Evolutionary conservation across 2,113 vertebrate species (phyloP).

Genomic region (Tympanuchus pallidicinctus): DNA sequence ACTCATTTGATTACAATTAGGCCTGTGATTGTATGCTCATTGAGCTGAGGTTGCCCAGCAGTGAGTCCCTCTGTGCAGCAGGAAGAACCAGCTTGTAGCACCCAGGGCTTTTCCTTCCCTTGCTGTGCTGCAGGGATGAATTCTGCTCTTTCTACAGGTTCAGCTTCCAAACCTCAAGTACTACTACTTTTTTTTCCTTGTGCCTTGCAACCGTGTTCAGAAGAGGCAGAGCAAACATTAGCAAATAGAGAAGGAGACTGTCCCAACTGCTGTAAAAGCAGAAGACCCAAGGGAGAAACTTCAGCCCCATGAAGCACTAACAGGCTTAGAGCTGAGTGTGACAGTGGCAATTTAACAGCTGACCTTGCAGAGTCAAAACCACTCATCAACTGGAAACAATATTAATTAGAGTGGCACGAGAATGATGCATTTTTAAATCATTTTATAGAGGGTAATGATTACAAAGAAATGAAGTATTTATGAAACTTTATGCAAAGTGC

Average conservation of each 20-base stretch:
- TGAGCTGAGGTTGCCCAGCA: constrained; percentile 3
- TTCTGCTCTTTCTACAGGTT: background rate
- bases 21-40: constrained; percentile 19
- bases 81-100: background rate
- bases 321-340: constrained; percentile 32
- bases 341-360: constrained; percentile 40
- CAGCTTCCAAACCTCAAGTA: background rate
- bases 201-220: background rate
- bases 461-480: background rate
- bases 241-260: background rate
- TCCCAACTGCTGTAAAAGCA: background rate
- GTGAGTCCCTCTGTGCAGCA: background rate
- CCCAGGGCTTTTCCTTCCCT: background rate
- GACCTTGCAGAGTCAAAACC: constrained; percentile 42
- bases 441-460: background rate
- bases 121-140: background rate
- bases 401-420: background rate
- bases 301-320: background rate
- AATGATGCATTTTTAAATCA: background rate
- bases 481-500: background rate
- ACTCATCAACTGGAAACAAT: background rate
- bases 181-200: background rate
- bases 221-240: background rate
- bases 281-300: background rate
- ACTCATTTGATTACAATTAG: constrained; percentile 65